A percentile compares a stretch with the other conserved stretches of the same genome.
phyloP scores from a whole-genome alignment of 2,113 vertebrate species.

The Stigmatopora argus region DNA sequence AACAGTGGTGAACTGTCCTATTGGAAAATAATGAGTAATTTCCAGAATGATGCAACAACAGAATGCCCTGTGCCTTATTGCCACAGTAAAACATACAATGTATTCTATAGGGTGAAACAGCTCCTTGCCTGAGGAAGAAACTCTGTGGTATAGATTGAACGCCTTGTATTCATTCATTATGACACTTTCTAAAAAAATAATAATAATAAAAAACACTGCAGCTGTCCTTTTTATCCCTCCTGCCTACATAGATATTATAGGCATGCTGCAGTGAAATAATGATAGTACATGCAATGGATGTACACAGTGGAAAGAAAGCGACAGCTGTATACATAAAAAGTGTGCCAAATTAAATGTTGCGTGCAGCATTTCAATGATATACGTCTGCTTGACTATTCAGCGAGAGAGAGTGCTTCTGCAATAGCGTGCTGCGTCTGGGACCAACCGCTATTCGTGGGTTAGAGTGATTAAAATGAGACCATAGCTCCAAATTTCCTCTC shows the following conservation, averaged over 20 bases:
- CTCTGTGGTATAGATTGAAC: conserved; percentile 39
- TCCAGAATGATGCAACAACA: neutral
- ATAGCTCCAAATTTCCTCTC: conserved; percentile 57
- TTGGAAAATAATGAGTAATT: neutral
- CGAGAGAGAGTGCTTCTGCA: conserved; percentile 50
- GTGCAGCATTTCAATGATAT: conserved; percentile 61
- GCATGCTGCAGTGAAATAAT: conserved; percentile 51
- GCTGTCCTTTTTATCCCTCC: conserved; percentile 67
- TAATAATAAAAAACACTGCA: conserved; percentile 53
- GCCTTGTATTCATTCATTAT: conserved; percentile 48
- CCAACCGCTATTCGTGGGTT: conserved; percentile 57
- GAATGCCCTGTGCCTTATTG: neutral
- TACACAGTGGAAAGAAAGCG: conserved; percentile 59
- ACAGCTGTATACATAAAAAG: conserved; percentile 69
- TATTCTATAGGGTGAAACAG: conserved; percentile 18
- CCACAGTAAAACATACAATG: conserved; percentile 1
- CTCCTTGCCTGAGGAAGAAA: conserved; percentile 35
- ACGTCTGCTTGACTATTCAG: conserved; percentile 60
- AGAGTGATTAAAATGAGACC: conserved; percentile 68
- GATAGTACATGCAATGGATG: conserved; percentile 50
- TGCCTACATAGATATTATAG: conserved; percentile 53
- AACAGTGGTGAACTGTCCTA: neutral
- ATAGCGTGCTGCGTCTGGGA: conserved; percentile 43
- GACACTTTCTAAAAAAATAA: conserved; percentile 44
- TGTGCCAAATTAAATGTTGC: conserved; percentile 51